Percentiles rank a stretch among this genome's conserved stretches.
phyloP scores from a whole-genome alignment of 2,888 invertebrate genomes.

The Drosophila mulleri region DNA sequence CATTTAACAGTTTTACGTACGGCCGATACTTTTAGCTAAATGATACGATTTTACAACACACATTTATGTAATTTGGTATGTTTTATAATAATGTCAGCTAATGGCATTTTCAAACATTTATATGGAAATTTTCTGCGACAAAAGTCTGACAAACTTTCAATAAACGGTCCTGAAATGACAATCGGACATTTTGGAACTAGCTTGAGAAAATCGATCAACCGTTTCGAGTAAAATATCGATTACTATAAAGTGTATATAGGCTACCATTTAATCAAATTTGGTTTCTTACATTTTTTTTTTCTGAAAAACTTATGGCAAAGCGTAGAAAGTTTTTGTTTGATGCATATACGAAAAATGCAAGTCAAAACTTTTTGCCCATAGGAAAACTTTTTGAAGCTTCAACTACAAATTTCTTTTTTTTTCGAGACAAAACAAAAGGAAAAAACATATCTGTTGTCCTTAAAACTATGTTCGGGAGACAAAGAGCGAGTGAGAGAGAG shows the following conservation, averaged over 20 bases:
- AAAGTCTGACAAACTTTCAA: not conserved
- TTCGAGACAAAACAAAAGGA: not conserved
- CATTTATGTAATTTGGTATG: not conserved
- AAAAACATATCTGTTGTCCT: slow-evolving; percentile 19
- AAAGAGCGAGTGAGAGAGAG: not conserved
- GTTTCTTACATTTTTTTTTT: not conserved
- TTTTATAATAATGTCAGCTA: not conserved
- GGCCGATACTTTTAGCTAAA: not conserved
- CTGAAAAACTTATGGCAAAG: not conserved
- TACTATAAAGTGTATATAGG: not conserved
- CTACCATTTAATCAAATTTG: not conserved
- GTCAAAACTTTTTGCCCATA: slow-evolving; percentile 4
- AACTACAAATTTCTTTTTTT: slow-evolving; percentile 6
- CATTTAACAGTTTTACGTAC: too few relatives aligned
- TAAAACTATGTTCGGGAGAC: slow-evolving; percentile 32
- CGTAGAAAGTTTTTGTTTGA: not conserved
- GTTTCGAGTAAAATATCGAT: not conserved
- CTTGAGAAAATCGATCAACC: not conserved
- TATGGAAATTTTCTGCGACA: not conserved
- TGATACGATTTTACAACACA: not conserved
- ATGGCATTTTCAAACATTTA: not conserved
- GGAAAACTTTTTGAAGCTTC: slow-evolving; percentile 8
- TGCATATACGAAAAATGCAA: slow-evolving; percentile 2
- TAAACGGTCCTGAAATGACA: not conserved
- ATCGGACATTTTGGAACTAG: not conserved